Evolutionary conservation across 2,113 vertebrate genomes (phyloP).

Genomic region (Saimiri boliviensis): DNA sequence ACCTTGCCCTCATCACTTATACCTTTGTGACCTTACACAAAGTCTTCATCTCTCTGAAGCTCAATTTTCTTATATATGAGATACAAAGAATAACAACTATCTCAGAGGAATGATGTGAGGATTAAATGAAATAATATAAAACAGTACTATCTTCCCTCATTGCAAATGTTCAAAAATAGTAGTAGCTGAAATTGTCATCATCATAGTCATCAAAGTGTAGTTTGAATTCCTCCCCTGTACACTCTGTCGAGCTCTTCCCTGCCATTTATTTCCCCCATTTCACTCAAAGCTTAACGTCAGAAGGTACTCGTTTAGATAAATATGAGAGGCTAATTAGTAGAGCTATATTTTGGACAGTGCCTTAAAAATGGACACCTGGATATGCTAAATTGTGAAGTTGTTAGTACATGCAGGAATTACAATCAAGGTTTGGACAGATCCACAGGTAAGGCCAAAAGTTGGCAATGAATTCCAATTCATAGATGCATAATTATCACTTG

Average conservation of each 20-base stretch:
- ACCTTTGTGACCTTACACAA: neutral
- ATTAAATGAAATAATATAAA: conserved; percentile 11
- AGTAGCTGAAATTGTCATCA: neutral
- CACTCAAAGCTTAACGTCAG: conserved; percentile 16
- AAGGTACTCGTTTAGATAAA: neutral
- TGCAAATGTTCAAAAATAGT: neutral
- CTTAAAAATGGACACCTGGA: neutral
- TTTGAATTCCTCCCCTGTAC: neutral
- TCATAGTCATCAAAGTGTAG: neutral
- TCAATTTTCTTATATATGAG: neutral
- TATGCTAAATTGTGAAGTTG: neutral
- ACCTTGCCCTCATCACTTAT: neutral
- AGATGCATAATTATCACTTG: neutral
- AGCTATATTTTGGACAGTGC: neutral
- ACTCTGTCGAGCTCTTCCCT: neutral
- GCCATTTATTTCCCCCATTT: neutral
- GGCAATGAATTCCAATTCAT: neutral
- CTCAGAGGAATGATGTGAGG: neutral
- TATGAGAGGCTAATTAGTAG: neutral
- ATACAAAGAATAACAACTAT: neutral
- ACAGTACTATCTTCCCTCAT: neutral
- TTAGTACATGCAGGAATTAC: neutral
- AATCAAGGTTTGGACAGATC: neutral
- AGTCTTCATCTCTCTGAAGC: neutral
- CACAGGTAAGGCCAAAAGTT: neutral